Evolutionary conservation across 1,140 invertebrate genomes (phyloP), one percentile per base, ranked within the genome.

Genomic region (Plutomurus gul): DNA sequence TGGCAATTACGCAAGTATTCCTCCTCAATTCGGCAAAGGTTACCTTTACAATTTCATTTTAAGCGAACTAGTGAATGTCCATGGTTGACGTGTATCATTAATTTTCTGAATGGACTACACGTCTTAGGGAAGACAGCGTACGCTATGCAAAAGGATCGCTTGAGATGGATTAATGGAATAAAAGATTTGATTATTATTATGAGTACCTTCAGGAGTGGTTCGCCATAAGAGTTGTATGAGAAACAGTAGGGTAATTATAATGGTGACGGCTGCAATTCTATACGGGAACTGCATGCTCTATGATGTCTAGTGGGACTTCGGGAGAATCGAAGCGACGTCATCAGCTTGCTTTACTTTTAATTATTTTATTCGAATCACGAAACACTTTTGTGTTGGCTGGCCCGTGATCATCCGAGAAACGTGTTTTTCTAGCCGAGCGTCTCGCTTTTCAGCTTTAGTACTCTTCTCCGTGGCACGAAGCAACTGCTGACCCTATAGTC

Each of bases 201-300:
- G 8, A 3, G 25, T 65, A 65, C 56, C 56, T 65, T 33, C 25
- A 65, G 56, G 56, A 33, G 56, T 13, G 18, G 56, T n/a, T 65
- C 65, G 56, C 72, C 76, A 78, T 11, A 82, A 20, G 46, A 46
- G 27, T 40, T 82, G 75, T 75, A 82, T 70, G 22, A 80, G 47
- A 25, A 82, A 60, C 13, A 79, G 16, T 36, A 81, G 43, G 16
- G 60, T 33, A 43, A 82, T 77, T 10, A 80, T 36, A 49, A 76
- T 74, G 27, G 76, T 25, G 33, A 81, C 72, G 33, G 49, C 75
- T 51, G 76, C 79, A 51, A 82, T 73, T 40, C 82, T 72, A 72
- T 80, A 77, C n/a, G 82, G 72, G 75, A 82, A 82, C 79, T 82
- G 82, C 82, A 82, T 82, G 20, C 30, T 71, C 51, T 51, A 73